These are phyloP conservation scores for Poeciliopsis gracilis DNA, from an alignment of 2,797 vertebrate species.

Conservation along the genomic window DNA sequence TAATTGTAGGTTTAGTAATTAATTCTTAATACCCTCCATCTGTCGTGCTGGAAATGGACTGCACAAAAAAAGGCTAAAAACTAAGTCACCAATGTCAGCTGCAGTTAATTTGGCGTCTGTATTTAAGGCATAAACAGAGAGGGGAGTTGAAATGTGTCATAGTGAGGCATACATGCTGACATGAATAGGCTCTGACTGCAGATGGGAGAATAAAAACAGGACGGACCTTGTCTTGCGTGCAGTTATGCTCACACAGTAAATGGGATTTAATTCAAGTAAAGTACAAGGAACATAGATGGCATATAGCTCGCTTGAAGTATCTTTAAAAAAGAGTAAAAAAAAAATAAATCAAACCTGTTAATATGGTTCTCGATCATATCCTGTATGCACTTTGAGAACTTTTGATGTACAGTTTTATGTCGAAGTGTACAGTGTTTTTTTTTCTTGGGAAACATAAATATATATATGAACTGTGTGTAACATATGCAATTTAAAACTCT, in stretches of 20 bases:
- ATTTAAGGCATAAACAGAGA: conserved; percentile 37
- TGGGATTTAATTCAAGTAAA: background rate
- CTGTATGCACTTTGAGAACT: background rate
- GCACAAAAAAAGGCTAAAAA: conserved; percentile 45
- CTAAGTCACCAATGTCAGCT: conserved; percentile 48
- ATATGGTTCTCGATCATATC: background rate
- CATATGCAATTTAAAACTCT: background rate
- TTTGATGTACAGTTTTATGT: background rate
- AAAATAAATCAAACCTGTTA: background rate
- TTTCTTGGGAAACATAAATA: background rate
- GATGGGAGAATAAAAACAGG: conserved; percentile 11
- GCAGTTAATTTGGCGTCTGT: conserved; percentile 36
- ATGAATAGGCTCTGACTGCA: conserved; percentile 8
- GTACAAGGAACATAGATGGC: background rate
- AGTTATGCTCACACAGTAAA: background rate
- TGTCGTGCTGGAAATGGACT: conserved; percentile 43
- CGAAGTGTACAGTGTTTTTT: background rate
- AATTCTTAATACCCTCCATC: conserved; percentile 62
- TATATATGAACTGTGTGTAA: background rate
- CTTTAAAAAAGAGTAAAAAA: background rate
- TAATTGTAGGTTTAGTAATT: conserved; percentile 62
- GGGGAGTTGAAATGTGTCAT: conserved; percentile 29
- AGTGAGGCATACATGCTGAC: conserved; percentile 14
- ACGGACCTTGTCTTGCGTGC: background rate
- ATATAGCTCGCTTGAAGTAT: background rate